phyloP scores from a whole-genome alignment of 2,888 invertebrate genomes.

The Cheilosia grossa region DNA sequence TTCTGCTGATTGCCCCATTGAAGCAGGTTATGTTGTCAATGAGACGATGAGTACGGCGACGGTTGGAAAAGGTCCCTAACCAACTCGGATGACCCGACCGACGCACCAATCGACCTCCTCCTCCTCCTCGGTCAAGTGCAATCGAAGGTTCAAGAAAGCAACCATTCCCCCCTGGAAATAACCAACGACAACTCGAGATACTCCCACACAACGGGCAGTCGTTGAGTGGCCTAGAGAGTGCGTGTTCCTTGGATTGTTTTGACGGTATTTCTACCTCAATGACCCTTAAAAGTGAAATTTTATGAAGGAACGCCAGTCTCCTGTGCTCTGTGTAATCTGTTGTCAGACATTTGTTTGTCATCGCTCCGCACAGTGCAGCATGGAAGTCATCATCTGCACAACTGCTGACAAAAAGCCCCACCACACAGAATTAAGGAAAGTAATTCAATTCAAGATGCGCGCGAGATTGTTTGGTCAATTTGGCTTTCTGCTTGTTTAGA shows the following conservation, averaged over 20 bases:
- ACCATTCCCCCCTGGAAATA: constrained; percentile 15
- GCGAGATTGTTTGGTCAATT: constrained; percentile 49
- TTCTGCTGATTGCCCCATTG: constrained; percentile 38
- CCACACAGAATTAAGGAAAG: constrained; percentile 8
- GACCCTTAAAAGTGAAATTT: constrained; percentile 69
- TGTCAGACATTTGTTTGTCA: constrained; percentile 19
- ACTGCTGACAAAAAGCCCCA: background rate
- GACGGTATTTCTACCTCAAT: constrained; percentile 61
- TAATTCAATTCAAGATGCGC: constrained; percentile 41
- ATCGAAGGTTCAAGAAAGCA: constrained; percentile 10
- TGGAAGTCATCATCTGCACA: background rate
- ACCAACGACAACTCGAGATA: constrained; percentile 2
- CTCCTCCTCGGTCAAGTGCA: constrained; percentile 4
- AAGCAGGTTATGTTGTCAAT: constrained; percentile 40
- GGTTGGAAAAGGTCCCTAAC: constrained; percentile 15
- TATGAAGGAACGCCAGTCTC: constrained; percentile 2
- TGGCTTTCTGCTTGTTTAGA: constrained; percentile 41
- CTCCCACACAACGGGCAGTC: constrained; percentile 12
- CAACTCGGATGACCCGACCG: too few relatives aligned
- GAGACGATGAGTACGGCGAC: background rate
- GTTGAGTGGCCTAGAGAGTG: constrained; percentile 40
- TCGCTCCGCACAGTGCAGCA: background rate
- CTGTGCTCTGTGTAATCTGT: constrained; percentile 26
- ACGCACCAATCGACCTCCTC: constrained; percentile 3
- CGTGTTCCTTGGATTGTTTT: constrained; percentile 52